These are phyloP conservation scores for Electrona antarctica DNA, from an alignment of 2,113 vertebrate species.

Conservation along the genomic window DNA sequence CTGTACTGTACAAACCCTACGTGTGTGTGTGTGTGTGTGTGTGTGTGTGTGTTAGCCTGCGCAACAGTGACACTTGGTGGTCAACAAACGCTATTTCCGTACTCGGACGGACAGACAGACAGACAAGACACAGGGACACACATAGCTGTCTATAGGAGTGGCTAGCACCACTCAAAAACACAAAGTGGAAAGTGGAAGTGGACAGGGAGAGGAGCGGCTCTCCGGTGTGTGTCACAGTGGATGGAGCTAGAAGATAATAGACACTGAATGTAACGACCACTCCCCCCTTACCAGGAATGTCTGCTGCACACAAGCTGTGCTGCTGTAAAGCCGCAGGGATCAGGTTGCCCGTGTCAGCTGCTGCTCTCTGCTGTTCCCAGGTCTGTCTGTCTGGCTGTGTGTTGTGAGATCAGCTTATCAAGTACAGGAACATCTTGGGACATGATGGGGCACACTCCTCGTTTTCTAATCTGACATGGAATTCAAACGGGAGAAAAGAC, in stretches of 20 bases:
- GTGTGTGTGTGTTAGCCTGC: no score
- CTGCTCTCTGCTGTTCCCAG: slow-evolving; percentile 53
- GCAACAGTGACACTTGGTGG: no score
- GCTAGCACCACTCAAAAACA: neutral
- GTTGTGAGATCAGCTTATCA: slow-evolving; percentile 56
- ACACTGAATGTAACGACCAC: slow-evolving; percentile 39
- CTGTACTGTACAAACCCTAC: no score
- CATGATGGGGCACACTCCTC: no score
- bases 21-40: no score
- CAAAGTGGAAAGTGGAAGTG: neutral
- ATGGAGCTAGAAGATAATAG: slow-evolving; percentile 30
- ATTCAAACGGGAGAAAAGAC: no score
- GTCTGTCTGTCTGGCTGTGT: slow-evolving; percentile 26
- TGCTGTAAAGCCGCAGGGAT: slow-evolving; percentile 68
- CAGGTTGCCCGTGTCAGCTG: slow-evolving; percentile 75
- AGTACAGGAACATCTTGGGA: neutral
- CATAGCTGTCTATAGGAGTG: no score
- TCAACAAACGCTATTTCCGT: no score
- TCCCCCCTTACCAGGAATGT: slow-evolving; percentile 63
- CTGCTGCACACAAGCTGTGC: slow-evolving; percentile 59
- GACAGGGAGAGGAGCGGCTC: neutral
- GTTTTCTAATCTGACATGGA: no score
- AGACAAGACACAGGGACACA: no score
- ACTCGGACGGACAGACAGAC: no score
- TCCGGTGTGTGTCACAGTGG: slow-evolving; percentile 4